Base-by-base conservation (phyloP, 2,113 vertebrate genomes). In the Hiodon tergisus region DNA sequence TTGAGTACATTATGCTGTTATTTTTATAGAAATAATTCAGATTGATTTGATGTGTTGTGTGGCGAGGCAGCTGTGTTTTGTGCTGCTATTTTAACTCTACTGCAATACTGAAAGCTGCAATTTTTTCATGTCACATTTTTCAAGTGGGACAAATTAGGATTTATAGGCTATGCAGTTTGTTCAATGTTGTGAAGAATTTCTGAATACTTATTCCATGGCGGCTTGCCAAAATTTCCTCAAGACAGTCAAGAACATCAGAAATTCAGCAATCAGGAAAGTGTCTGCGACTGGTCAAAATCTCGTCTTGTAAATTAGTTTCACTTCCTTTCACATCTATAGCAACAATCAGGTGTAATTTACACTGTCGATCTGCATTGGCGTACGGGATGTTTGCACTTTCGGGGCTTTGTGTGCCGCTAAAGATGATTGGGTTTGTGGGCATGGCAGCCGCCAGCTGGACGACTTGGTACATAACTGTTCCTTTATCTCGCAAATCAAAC, bases 401-500 rank as follows among this genome's bases (percentile, higher is more conserved):
- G 58, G 31, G 69, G 16, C 74, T 66, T 59, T n/a, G 16, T 69
- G 69, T 71, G 80, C 80, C 60, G 67, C 76, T 79, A 77, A 76
- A 73, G 77, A 80, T 80, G 78, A 83, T 63, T 75, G 53, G 3
- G 13, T 71, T 69, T 61, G 65, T 70, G 79, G 82, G 77, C 78
- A 76, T 71, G 59, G 69, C 81, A 83, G 80, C 81, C 67, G 65
- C 75, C 79, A 58, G 73, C 69, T 81, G 31, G 31, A 31, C 48
- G 67, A 73, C 67, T 65, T 72, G 77, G 74, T 83, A 78, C 76
- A 78, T 79, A 84, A 81, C 65, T 4, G 16, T 75, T 78, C 71
- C 81, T 81, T 86, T 82, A 84, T 79, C 71, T 69, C 47, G 69
- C 82, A 61, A 84, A 85, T 84, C 82, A 84, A 2, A 50, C 67